phyloP scores from a whole-genome alignment of 1,140 invertebrate genomes.

The Ceratitis capitata region DNA sequence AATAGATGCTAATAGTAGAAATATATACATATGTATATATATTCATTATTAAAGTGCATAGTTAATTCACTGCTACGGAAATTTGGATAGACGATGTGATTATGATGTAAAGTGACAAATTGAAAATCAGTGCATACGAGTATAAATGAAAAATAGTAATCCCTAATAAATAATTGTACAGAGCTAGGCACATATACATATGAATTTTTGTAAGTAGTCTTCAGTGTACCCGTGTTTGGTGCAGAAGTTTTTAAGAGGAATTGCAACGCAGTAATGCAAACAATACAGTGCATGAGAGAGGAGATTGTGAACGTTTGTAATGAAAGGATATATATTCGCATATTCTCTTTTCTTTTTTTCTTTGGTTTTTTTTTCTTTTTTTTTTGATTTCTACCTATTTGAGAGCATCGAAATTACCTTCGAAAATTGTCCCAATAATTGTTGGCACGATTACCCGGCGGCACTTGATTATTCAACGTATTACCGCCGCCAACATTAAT shows the following conservation, averaged over 20 bases:
- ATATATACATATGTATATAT: background rate
- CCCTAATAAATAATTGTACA: background rate
- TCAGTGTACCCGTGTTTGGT: background rate
- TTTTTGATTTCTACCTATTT: background rate
- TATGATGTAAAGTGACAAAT: background rate
- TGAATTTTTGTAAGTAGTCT: background rate
- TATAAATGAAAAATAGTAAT: background rate
- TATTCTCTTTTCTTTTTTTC: too few relatives aligned
- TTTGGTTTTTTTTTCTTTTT: too few relatives aligned
- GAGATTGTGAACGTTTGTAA: background rate
- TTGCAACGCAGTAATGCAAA: background rate
- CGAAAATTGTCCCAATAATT: conserved; percentile 93
- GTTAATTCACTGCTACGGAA: background rate
- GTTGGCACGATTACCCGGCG: conserved; percentile 85
- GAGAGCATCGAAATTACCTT: conserved; percentile 72
- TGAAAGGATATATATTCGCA: background rate
- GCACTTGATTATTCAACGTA: conserved; percentile 85
- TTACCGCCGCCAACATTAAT: conserved; percentile 50
- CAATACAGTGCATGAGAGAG: background rate
- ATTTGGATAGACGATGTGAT: background rate
- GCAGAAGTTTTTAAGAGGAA: background rate
- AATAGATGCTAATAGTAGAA: background rate
- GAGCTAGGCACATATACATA: background rate
- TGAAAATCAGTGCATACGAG: background rate
- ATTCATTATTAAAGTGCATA: background rate